Conservation (phyloP, 2,888 invertebrate genomes). For the Sicus ferrugineus region DNA sequence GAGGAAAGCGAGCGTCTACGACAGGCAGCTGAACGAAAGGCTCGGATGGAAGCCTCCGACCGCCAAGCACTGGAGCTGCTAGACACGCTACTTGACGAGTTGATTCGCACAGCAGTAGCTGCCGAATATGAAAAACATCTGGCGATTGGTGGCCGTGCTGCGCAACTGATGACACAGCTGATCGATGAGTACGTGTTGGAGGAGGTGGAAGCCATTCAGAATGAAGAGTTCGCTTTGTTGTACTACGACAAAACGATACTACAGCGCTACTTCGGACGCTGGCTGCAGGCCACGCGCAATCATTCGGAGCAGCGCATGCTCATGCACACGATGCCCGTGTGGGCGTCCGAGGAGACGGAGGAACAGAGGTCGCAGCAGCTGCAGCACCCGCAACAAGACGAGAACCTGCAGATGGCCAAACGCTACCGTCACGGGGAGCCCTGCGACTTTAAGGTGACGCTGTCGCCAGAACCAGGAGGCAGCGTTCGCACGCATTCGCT, state of each 20-base stretch:
- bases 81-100: slow-evolving; percentile 28
- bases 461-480: slow-evolving; percentile 32
- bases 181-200: slow-evolving; percentile 41
- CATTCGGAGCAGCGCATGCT: slow-evolving; percentile 66
- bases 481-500: slow-evolving; percentile 37
- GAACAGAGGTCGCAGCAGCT: slow-evolving; percentile 55
- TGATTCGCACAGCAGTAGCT: slow-evolving; percentile 34
- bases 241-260: slow-evolving; percentile 56
- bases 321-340: slow-evolving; percentile 68
- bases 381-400: slow-evolving; percentile 63
- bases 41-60: slow-evolving; percentile 32
- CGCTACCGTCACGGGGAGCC: slow-evolving; percentile 65
- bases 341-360: slow-evolving; percentile 63
- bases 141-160: slow-evolving; percentile 2
- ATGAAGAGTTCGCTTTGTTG: slow-evolving; percentile 57
- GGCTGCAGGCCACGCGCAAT: slow-evolving; percentile 63
- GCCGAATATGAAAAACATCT: slow-evolving; percentile 35
- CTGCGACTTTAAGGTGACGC: slow-evolving; percentile 52
- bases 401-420: slow-evolving; percentile 65
- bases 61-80: slow-evolving; percentile 15
- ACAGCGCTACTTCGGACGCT: slow-evolving; percentile 63
- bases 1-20: slow-evolving; percentile 27
- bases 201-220: slow-evolving; percentile 47
- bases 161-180: slow-evolving; percentile 32
- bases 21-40: slow-evolving; percentile 9